phyloP scores from a whole-genome alignment of 2,797 vertebrate genomes.

The Eulemur coronatus region DNA sequence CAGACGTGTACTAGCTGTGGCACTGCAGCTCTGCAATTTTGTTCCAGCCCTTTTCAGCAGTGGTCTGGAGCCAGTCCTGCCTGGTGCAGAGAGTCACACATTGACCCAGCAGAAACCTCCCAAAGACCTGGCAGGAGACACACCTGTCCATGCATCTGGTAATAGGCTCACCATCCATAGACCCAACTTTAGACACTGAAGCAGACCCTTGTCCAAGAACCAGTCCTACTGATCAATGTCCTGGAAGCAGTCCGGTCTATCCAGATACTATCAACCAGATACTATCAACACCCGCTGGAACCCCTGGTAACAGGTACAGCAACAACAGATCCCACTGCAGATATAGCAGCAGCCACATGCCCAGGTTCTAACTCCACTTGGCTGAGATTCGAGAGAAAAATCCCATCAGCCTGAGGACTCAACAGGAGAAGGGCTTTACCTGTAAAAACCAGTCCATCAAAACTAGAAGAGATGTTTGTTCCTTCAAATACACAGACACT shows the following conservation, averaged over 20 bases:
- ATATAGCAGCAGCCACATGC: not conserved
- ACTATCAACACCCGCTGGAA: not conserved
- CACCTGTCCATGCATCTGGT: not conserved
- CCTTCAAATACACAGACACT: not conserved
- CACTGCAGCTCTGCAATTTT: not conserved
- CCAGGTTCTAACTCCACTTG: not conserved
- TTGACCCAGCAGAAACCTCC: not conserved
- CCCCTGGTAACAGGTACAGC: not conserved
- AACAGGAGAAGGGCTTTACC: too few species aligned
- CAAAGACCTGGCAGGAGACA: not conserved
- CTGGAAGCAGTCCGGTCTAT: not conserved
- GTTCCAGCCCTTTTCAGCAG: not conserved
- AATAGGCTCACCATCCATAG: not conserved
- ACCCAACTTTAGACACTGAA: not conserved
- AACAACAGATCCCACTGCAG: not conserved
- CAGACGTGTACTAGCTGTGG: not conserved
- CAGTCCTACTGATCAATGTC: not conserved
- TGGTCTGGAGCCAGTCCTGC: not conserved
- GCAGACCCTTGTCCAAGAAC: not conserved
- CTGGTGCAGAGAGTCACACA: fast-evolving
- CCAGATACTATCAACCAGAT: not conserved
- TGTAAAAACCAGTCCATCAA: not conserved
- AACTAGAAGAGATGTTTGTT: not conserved
- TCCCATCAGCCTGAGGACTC: too few species aligned
- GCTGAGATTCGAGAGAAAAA: not conserved